Evolutionary conservation across 2,797 vertebrate species (phyloP), one percentile per base, ranked within the genome.

Genomic region (Percopsis omiscomaycus): DNA sequence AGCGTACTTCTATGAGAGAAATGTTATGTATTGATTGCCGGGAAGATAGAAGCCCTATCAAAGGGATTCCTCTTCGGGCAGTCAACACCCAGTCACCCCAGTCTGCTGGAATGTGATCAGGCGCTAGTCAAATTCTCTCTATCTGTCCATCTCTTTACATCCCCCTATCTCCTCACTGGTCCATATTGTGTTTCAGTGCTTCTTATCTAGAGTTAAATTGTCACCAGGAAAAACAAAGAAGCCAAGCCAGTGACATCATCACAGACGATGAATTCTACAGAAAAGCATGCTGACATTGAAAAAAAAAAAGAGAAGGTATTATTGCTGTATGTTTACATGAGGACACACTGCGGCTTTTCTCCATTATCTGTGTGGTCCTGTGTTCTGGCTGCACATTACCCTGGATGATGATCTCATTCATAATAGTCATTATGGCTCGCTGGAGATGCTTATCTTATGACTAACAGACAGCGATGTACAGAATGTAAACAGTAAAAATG

Each of bases 1-100:
- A 15, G 65, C 71, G 77, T 86, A 89, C 66, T 90, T 87, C 89
- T 87, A 90, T 89, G 89, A 78, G 75, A 64, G 9, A 49, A 11
- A 73, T 63, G 47, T 79, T 66, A 60, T 52, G 63, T 91, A 93
- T 93, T 78, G 92, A 94, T 93, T 75, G 65, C 57, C 2, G 59
- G 65, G 71, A 75, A 85, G 90, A 91, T 91, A 91, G 79, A 69
- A 79, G 77, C 52, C 45, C 74, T 80, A 91, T 93, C 91, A 92
- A 92, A 92, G 87, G 85, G 85, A 86, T 88, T 88, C 86, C 89
- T 87, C 63, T 48, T 61, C 82, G 88, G 90, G 85, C 80, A 79
- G 85, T 84, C 84, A 77, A 71, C 78, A 64, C 69, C 13, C 55
- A 75, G 81, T 89, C 89, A 88, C 89, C 85, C 90, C 90, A 92